These are phyloP conservation scores for Drosophila orosa DNA, from an alignment of 1,140 invertebrate genomes.

Conservation along the genomic window DNA sequence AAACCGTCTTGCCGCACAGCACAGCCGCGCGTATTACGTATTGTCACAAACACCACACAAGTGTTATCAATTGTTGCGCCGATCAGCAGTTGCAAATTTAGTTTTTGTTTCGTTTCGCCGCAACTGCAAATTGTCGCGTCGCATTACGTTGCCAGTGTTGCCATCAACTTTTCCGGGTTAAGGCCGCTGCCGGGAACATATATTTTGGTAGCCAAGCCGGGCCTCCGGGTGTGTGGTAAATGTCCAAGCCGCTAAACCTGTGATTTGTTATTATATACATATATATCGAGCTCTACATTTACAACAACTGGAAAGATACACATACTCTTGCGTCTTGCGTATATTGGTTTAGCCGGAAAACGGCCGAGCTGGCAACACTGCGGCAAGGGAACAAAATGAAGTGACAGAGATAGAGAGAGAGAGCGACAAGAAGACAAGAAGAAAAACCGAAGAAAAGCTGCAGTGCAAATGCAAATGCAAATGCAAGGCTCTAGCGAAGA, in stretches of 20 bases:
- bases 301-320: background rate
- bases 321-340: conserved; percentile 1
- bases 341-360: conserved; percentile 49
- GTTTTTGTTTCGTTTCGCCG: conserved; percentile 45
- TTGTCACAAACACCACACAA: background rate
- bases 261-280: background rate
- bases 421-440: conserved; percentile 23
- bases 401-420: conserved; percentile 52
- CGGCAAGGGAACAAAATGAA: conserved; percentile 63
- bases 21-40: conserved; percentile 2
- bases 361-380: conserved; percentile 68
- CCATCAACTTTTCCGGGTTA: conserved; percentile 42
- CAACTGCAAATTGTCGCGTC: conserved; percentile 60
- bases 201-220: conserved; percentile 12
- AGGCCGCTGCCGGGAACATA: conserved; percentile 23
- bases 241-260: conserved; percentile 17
- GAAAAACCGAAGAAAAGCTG: conserved; percentile 19
- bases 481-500: conserved; percentile 28
- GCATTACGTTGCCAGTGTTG: conserved; percentile 68
- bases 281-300: background rate
- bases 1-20: conserved; percentile 8
- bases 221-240: no score
- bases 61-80: conserved; percentile 16
- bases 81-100: background rate
- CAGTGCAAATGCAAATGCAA: conserved; percentile 28